phyloP scores from a whole-genome alignment of 1,140 invertebrate species.

The Drosophila tani region DNA sequence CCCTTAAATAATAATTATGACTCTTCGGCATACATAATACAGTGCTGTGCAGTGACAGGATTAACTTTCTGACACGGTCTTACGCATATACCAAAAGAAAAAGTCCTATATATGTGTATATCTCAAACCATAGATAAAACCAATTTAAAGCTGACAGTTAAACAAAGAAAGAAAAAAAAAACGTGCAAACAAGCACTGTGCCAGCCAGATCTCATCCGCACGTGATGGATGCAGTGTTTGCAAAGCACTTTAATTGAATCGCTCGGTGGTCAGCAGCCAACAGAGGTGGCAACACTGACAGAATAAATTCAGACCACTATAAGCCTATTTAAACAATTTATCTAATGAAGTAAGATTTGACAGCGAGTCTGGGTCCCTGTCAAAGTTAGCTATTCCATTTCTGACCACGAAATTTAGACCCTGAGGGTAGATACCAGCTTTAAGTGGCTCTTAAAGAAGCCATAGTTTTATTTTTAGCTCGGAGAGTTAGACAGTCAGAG shows the following conservation, averaged over 20 bases:
- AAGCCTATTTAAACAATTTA: background rate
- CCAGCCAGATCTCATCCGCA: constrained; percentile 14
- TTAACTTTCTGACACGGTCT: too few species aligned
- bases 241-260: constrained; percentile 44
- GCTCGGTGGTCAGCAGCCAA: constrained; percentile 13
- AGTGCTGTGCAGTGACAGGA: too few species aligned
- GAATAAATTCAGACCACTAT: too few species aligned
- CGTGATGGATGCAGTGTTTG: constrained; percentile 42
- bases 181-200: constrained; percentile 5
- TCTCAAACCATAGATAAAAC: background rate
- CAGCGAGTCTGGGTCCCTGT: too few species aligned
- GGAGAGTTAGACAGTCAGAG: background rate
- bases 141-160: background rate
- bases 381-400: too few species aligned
- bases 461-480: too few species aligned
- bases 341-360: background rate
- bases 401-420: too few species aligned
- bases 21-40: too few species aligned
- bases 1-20: background rate
- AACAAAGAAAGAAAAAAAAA: background rate
- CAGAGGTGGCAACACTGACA: constrained; percentile 10
- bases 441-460: too few species aligned
- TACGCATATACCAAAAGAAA: background rate
- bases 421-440: too few species aligned
- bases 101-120: background rate